phyloP scores from a whole-genome alignment of 2,888 invertebrate species.

The Plemyria rubiginata region DNA sequence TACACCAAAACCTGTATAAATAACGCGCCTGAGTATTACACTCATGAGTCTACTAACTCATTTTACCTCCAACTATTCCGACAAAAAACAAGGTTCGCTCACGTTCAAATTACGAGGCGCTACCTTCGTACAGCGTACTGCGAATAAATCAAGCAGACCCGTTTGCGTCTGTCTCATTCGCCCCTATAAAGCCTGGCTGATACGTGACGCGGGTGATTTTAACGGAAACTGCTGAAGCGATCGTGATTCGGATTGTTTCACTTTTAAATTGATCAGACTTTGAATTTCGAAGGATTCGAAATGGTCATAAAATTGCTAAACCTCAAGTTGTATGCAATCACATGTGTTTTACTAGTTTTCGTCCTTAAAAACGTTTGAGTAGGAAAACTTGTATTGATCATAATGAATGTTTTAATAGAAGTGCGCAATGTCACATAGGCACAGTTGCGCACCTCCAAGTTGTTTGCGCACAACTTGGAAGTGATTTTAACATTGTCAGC shows the following conservation, averaged over 20 bases:
- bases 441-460: too few species aligned
- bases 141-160: constrained; percentile 67
- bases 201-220: constrained; percentile 60
- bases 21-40: too few species aligned
- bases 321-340: too few species aligned
- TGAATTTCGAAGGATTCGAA: background rate
- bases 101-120: constrained; percentile 62
- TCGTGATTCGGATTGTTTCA: constrained; percentile 42
- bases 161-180: constrained; percentile 55
- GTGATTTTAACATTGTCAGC: too few species aligned
- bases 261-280: constrained; percentile 37
- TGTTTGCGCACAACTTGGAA: too few species aligned
- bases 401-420: too few species aligned
- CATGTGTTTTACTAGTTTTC: too few species aligned
- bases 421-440: too few species aligned
- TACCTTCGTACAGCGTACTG: constrained; percentile 59
- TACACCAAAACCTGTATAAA: too few species aligned
- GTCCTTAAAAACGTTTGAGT: too few species aligned
- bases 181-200: constrained; percentile 54
- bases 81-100: constrained; percentile 58
- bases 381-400: too few species aligned
- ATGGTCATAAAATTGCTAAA: too few species aligned
- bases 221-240: constrained; percentile 33
- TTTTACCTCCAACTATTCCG: constrained; percentile 2
- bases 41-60: background rate